Percentiles rank a stretch among this genome's conserved stretches.
phyloP scores from a whole-genome alignment of 2,797 vertebrate genomes.

The Nannoperca australis region DNA sequence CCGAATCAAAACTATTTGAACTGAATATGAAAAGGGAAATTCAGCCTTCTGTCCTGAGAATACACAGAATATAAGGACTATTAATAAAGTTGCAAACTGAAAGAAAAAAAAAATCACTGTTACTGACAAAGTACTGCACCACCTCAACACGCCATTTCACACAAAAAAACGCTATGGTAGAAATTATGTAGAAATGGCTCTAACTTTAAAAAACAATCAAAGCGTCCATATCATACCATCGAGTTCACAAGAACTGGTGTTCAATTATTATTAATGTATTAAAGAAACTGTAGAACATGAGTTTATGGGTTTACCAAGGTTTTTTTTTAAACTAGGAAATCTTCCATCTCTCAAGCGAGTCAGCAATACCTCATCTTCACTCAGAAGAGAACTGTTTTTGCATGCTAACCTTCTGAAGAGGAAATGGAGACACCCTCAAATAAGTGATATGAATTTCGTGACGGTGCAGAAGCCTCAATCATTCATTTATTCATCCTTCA shows the following conservation, averaged over 20 bases:
- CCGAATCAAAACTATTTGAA: not conserved
- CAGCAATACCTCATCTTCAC: constrained; percentile 1
- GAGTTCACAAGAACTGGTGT: not conserved
- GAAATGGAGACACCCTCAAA: constrained; percentile 63
- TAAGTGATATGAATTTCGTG: constrained; percentile 63
- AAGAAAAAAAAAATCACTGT: not conserved
- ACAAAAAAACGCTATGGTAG: not conserved
- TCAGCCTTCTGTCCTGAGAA: not conserved
- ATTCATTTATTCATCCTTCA: constrained; percentile 67
- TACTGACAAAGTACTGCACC: not conserved
- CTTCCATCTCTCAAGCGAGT: not conserved
- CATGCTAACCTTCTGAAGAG: constrained; percentile 65
- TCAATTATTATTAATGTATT: not conserved
- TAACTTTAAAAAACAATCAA: constrained; percentile 1
- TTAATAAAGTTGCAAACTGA: not conserved
- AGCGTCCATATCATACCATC: not conserved
- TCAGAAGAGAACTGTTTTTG: constrained; percentile 6
- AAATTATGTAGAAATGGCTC: constrained; percentile 6
- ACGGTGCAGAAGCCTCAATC: constrained; percentile 14
- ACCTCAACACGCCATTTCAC: not conserved
- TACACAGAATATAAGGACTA: not conserved
- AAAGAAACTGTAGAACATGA: not conserved
- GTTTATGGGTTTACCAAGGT: too few relatives aligned
- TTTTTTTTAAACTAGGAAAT: too few relatives aligned
- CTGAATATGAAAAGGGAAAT: not conserved